Percentiles rank a stretch among this genome's conserved stretches.
Evolutionary conservation across 2,888 invertebrate genomes (phyloP).

Genomic region (Acanthosepion pharaonis): DNA sequence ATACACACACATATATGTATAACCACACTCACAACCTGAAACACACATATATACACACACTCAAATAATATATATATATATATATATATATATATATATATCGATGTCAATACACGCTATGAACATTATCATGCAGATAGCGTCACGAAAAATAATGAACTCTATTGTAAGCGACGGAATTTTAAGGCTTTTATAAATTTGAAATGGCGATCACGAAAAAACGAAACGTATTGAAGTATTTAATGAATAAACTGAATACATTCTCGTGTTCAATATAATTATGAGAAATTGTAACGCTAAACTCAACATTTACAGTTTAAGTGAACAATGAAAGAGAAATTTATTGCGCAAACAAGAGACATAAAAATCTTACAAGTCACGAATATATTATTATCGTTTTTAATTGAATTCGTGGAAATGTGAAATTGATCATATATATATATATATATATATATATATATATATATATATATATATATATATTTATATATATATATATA

Average conservation of each 20-base stretch:
- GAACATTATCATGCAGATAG: not conserved
- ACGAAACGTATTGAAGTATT: not conserved
- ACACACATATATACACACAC: too few species aligned
- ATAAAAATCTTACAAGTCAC: not conserved
- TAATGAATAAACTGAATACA: slow-evolving; percentile 11
- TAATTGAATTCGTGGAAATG: not conserved
- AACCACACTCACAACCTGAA: too few species aligned
- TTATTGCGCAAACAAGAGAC: slow-evolving; percentile 33
- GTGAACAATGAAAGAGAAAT: not conserved
- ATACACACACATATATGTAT: too few species aligned
- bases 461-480: too few species aligned
- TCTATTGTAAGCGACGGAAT: not conserved
- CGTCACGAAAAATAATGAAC: not conserved
- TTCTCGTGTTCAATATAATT: not conserved
- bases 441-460: not conserved
- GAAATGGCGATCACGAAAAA: slow-evolving; percentile 22
- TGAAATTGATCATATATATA: not conserved
- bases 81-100: too few species aligned
- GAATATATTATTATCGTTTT: not conserved
- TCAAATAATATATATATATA: too few species aligned
- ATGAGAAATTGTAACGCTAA: not conserved
- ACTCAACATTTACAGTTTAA: not conserved
- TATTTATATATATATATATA: too few species aligned
- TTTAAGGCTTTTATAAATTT: not conserved
- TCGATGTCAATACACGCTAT: not conserved